Evolutionary conservation across 2,113 vertebrate species (phyloP).

Genomic region (Oreochromis tanganicae): DNA sequence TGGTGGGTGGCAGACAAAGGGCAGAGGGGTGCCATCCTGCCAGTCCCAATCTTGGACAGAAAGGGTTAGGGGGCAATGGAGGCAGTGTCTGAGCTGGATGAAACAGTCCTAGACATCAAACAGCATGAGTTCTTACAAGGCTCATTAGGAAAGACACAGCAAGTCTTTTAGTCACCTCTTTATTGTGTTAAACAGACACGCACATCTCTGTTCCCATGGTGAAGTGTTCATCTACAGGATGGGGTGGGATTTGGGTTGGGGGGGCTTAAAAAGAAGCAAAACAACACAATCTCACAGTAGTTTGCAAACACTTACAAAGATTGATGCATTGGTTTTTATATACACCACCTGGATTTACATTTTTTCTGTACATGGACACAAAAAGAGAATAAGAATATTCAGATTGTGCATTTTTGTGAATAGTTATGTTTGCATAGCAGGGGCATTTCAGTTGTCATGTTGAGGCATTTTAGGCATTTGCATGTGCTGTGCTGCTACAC

Average conservation of each 20-base stretch:
- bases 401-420: not conserved
- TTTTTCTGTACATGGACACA: not conserved
- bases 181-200: slow-evolving; percentile 22
- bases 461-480: not conserved
- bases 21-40: slow-evolving; percentile 44
- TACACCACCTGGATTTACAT: not conserved
- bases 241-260: not conserved
- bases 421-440: not conserved
- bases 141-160: slow-evolving; percentile 49
- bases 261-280: not conserved
- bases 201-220: slow-evolving; percentile 7
- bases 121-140: slow-evolving; percentile 31
- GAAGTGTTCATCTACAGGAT: not conserved
- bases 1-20: slow-evolving; percentile 39
- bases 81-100: slow-evolving; percentile 17
- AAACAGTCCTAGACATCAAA: slow-evolving; percentile 47
- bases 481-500: not conserved
- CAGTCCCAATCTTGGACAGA: slow-evolving; percentile 24
- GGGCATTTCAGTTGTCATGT: not conserved
- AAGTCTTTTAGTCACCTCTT: not conserved
- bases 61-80: slow-evolving; percentile 43
- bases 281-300: not conserved
- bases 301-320: not conserved
- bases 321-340: not conserved
- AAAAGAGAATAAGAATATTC: not conserved